Base-by-base conservation (phyloP, 2,113 vertebrate species). In the Lophochroa leadbeateri region DNA sequence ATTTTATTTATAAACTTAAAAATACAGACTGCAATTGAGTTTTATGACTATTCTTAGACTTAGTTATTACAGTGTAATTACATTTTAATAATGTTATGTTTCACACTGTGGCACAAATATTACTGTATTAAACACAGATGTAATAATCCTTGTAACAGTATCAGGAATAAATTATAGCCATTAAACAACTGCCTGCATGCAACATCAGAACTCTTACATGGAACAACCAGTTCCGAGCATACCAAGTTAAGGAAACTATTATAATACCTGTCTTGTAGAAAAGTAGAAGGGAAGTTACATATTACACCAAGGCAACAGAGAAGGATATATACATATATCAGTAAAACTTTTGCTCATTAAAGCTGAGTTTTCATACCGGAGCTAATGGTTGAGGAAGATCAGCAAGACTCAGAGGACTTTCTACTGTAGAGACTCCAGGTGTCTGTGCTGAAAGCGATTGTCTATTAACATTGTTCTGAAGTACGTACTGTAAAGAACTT, bases 291-390 rank as follows among this genome's bases (percentile, higher is more conserved):
- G 15, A 77, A 31, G 10, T 25, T 79, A 88, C 4, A 18, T 69
- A 41, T 24, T 52, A 39, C 1, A 3, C 82, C 35, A 75, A 75
- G 28, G 41, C 27, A 53, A 44, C 39, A 92, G 39, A 85, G 61
- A 37, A 89, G 21, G 11, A 52, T 17, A 55, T 2, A 6, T 27
- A 53, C 20, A 52, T 13, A 44, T 25, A 53, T 4, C n/a, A 18
- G 16, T 6, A 52, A 65, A 74, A 52, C 21, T 88, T 65, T 5
- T 49, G 19, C 31, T 43, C 2, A 9, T 80, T 88, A 84, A 78
- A 70, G 41, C 29, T 78, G 35, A 82, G 85, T 86, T 92, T 88
- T 95, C 86, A 21, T 98, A 98, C 97, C 93, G n/a, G 61, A 75
- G 88, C 31, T 90, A 87, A 50, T 57, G 41, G 74, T 49, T 86